Base-by-base conservation (phyloP, 2,113 vertebrate species). In the Sigmodon hispidus region DNA sequence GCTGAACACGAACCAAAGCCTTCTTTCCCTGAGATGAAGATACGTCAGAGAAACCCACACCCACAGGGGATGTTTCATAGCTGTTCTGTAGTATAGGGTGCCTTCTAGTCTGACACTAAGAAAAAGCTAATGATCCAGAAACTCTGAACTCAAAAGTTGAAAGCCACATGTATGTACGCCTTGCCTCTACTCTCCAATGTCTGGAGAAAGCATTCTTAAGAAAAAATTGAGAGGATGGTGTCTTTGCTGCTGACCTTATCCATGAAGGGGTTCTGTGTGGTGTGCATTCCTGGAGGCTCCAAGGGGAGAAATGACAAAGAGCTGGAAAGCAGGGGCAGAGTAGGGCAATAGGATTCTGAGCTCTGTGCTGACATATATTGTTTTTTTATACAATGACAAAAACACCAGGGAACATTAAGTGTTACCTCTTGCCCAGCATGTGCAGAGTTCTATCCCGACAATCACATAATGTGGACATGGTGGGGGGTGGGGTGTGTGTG, bases 21-120 rank as follows among this genome's bases (percentile, higher is more conserved):
- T 91, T 86, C 83, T 91, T 59, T 92, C 63, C 24, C 91, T 59
- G 89, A 83, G 87, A 87, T 87, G 65, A 69, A 80, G 63, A 95
- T 13, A 31, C 52, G 89, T 31, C 87, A 69, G 26, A 5, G 45
- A 95, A 87, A 93, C 57, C 86, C 24, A 90, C 69, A 76, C 43
- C 17, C 83, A 96, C 80, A 76, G 16, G 24, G 75, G 73, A 94
- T n/a, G 77, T 83, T 55, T 36, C 36, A 63, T 73, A 43, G 81
- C 69, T 93, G 73, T 87, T 80, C 55, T 26, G 24, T 36, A 84
- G 59, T 79, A 63, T 93, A 92, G 87, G 79, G 52, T 10, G 22
- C 69, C 87, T 93, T 85, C 75, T 59, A 83, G 29, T 87, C 57
- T 87, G 67, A 91, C 89, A 55, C 79, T 55, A 24, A 87, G 63